These are phyloP conservation scores for Pharmacophagus antenor DNA, from an alignment of 2,888 invertebrate species.

Conservation along the genomic window DNA sequence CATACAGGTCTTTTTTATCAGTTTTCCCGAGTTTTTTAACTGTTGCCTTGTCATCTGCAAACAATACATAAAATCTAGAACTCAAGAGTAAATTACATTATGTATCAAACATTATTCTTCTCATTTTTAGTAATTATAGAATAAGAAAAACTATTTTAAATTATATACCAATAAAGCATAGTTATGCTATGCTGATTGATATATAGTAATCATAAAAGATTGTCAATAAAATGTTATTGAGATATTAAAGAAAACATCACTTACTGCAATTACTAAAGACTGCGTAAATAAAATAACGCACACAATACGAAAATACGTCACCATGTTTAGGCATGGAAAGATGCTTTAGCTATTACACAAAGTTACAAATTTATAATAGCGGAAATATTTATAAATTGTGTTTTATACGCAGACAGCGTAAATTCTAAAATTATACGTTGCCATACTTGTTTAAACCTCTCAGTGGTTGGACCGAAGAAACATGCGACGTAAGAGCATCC, in stretches of 20 bases:
- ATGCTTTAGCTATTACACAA: constrained; percentile 6
- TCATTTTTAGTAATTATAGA: too few relatives aligned
- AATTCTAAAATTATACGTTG: constrained; percentile 11
- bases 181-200: too few relatives aligned
- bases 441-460: background rate
- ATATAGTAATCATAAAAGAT: too few relatives aligned
- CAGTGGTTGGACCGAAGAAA: background rate
- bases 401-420: constrained; percentile 15
- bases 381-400: constrained; percentile 4
- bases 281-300: constrained; percentile 13
- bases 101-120: too few relatives aligned
- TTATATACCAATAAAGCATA: too few relatives aligned
- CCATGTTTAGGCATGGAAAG: background rate
- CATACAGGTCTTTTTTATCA: constrained; percentile 52
- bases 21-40: constrained; percentile 49
- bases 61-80: too few relatives aligned
- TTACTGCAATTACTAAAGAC: constrained; percentile 16
- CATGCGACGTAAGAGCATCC: too few relatives aligned
- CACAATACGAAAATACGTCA: constrained; percentile 18
- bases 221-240: too few relatives aligned
- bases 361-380: background rate
- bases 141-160: too few relatives aligned
- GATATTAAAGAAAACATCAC: constrained; percentile 16
- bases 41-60: constrained; percentile 54
- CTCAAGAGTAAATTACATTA: too few relatives aligned